Percentiles rank a stretch among this genome's conserved stretches.
phyloP scores from a whole-genome alignment of 1,140 invertebrate species.

The Cardiocondyla obscurior region DNA sequence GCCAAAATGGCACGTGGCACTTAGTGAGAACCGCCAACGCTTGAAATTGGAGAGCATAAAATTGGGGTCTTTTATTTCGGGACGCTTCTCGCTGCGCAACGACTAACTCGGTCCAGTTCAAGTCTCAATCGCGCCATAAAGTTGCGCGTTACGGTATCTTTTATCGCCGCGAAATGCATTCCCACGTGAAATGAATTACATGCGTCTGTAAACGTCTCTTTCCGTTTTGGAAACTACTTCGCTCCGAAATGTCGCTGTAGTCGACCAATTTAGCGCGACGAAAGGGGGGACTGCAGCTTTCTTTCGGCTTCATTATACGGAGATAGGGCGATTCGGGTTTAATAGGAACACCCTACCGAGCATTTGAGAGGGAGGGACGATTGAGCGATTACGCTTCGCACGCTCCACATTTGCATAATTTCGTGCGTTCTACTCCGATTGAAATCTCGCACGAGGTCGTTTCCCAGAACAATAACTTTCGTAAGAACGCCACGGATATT shows the following conservation, averaged over 20 bases:
- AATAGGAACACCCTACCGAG: too few species aligned
- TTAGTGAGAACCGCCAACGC: background rate
- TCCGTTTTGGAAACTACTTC: constrained; percentile 39
- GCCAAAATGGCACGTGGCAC: background rate
- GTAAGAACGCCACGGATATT: constrained; percentile 17
- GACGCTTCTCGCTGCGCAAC: background rate
- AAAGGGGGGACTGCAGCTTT: background rate
- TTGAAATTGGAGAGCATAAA: constrained; percentile 8
- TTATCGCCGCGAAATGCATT: constrained; percentile 67
- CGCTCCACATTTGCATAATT: constrained; percentile 6
- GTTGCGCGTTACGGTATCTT: constrained; percentile 69
- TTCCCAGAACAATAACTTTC: constrained; percentile 39
- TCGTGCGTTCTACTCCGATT: constrained; percentile 7
- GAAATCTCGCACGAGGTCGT: constrained; percentile 26
- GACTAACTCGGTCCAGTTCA: constrained; percentile 61
- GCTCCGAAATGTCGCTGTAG: constrained; percentile 38
- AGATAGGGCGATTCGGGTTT: background rate
- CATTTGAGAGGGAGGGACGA: background rate
- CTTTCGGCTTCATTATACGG: constrained; percentile 14
- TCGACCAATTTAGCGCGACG: constrained; percentile 60
- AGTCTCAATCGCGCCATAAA: constrained; percentile 59
- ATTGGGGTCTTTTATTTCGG: constrained; percentile 34
- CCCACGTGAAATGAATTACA: constrained; percentile 65
- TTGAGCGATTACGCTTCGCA: background rate
- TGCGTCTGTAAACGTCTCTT: constrained; percentile 21